Evolutionary conservation across 1,140 invertebrate species (phyloP), one percentile per base, ranked within the genome.

Genomic region (Heliconius eleuchia): DNA sequence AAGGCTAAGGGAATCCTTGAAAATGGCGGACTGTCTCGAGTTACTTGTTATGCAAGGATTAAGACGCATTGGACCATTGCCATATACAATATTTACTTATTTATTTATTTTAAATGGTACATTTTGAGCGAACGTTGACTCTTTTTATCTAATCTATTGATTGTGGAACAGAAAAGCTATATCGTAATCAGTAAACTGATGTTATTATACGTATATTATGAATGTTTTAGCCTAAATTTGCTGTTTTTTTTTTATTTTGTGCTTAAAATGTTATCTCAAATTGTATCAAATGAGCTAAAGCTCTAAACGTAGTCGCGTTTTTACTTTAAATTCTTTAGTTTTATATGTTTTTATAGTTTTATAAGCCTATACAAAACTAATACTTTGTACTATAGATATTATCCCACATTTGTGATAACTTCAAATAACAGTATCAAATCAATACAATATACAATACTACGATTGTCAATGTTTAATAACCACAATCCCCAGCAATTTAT

Each of bases 401-500:
- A 37, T 5, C 11, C 23, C 23, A 66, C 3, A 13, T 66, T 2
- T 66, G 11, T 66, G 4, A 66, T n/a, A 66, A 19, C n/a, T 66
- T 27, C 34, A 76, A 76, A 60, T 73, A 76, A 73, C 57, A 42
- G 34, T 80, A 76, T 80, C 23, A 74, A 78, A 85, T 84, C 85
- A 84, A 85, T 86, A 88, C 83, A 84, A 85, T 80, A 82, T 78
- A 79, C 71, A 82, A 80, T 86, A 85, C 89, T 86, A 86, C 87
- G 85, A 89, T 89, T 89, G 85, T 85, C 85, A 79, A 85, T 84
- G 71, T 80, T 87, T 89, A 87, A 89, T 85, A 85, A 87, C 89
- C 87, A 85, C 89, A 87, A 87, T 85, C 86, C 88, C 87, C 84
- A 74, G 85, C 86, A 89, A 92, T 92, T 34, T 91, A 88, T 83